A percentile compares a stretch with the other conserved stretches of the same genome.
Evolutionary conservation across 2,888 invertebrate genomes (phyloP).

Genomic region (Gortyna flavago): DNA sequence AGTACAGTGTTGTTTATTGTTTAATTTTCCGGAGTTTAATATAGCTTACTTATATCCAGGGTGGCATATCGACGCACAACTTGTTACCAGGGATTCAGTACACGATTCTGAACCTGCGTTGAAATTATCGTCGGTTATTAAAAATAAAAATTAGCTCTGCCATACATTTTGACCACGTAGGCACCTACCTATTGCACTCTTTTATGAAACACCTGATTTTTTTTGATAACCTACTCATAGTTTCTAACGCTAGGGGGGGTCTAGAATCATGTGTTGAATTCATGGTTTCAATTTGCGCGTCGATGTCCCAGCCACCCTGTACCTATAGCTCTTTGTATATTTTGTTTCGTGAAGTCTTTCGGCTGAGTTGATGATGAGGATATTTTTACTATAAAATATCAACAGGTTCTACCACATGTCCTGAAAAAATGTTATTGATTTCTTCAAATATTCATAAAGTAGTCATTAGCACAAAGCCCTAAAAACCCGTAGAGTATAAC

Average conservation of each 20-base stretch:
- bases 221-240: no score
- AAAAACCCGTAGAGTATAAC: conserved; percentile 29
- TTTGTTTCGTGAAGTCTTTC: not conserved
- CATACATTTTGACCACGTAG: no score
- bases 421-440: not conserved
- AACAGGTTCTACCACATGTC: not conserved
- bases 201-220: no score
- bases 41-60: not conserved
- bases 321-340: not conserved
- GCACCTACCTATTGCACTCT: no score
- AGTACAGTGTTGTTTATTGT: conserved; percentile 4
- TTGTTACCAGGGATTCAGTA: no score
- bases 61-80: no score
- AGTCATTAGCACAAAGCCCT: not conserved
- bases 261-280: no score
- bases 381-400: not conserved
- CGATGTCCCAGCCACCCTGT: not conserved
- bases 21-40: not conserved
- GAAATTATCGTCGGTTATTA: no score
- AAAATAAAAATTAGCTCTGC: no score
- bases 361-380: not conserved
- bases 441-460: not conserved
- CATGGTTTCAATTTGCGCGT: no score
- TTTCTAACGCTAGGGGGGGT: no score
- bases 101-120: no score